A percentile compares a stretch with the other conserved stretches of the same genome.
phyloP scores from a whole-genome alignment of 2,888 invertebrate species.

The Lordiphosa andalusiaca region DNA sequence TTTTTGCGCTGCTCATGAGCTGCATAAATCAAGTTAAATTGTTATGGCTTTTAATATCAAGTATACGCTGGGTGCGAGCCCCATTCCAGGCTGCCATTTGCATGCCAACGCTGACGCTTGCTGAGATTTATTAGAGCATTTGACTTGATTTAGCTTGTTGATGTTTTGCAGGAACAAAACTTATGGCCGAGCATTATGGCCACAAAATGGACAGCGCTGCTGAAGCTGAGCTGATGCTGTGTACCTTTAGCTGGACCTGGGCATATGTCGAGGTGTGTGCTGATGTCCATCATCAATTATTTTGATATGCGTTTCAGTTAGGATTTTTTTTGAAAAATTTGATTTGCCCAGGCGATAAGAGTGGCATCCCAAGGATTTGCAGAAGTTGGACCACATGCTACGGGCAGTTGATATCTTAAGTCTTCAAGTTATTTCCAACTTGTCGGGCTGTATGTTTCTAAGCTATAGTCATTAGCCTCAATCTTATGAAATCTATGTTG shows the following conservation, averaged over 20 bases:
- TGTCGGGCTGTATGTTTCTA: no score
- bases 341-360: slow-evolving; percentile 42
- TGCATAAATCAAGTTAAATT: slow-evolving; percentile 66
- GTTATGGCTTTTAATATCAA: slow-evolving; percentile 41
- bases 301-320: slow-evolving; percentile 68
- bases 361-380: slow-evolving; percentile 22
- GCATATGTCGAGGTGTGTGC: slow-evolving; percentile 40
- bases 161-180: slow-evolving; percentile 71
- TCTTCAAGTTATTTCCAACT: no score
- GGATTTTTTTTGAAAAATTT: slow-evolving; percentile 59
- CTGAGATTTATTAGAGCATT: slow-evolving; percentile 77
- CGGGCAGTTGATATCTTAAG: no score
- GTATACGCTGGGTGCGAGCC: slow-evolving; percentile 34
- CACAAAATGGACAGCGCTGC: slow-evolving; percentile 57
- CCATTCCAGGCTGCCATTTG: slow-evolving; percentile 43
- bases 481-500: no score
- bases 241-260: slow-evolving; percentile 4
- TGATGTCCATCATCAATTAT: slow-evolving; percentile 72
- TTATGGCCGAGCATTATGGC: slow-evolving; percentile 73
- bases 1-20: slow-evolving; percentile 19
- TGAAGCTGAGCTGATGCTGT: slow-evolving; percentile 8
- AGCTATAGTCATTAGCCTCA: no score
- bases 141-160: slow-evolving; percentile 79
- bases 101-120: slow-evolving; percentile 42
- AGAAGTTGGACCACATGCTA: slow-evolving; percentile 58